phyloP scores from a whole-genome alignment of 2,113 vertebrate species.

The Myrmophylax atrothorax region DNA sequence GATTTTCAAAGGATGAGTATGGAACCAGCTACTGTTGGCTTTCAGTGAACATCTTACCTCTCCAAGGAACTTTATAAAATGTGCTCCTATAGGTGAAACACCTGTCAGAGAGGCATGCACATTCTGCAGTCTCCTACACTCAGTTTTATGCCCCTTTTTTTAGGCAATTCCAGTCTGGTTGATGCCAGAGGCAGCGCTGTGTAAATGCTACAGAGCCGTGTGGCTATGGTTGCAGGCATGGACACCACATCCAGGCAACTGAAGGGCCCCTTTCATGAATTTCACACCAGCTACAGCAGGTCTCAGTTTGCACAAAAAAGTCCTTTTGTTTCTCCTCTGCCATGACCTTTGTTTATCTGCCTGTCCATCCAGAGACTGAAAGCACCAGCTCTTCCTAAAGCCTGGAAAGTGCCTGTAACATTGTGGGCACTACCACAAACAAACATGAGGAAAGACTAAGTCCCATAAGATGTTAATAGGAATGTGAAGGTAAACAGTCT shows the following conservation, averaged over 20 bases:
- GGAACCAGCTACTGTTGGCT: background rate
- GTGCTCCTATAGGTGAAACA: background rate
- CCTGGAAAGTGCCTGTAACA: conserved; percentile 27
- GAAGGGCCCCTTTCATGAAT: background rate
- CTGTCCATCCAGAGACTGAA: conserved; percentile 8
- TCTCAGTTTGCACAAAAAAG: background rate
- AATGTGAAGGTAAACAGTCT: conserved; percentile 16
- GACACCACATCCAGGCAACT: background rate
- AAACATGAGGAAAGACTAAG: background rate
- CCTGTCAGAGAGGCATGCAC: background rate
- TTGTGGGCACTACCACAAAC: background rate
- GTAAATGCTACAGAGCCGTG: background rate
- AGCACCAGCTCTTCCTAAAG: conserved; percentile 2
- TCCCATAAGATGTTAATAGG: conserved; percentile 6
- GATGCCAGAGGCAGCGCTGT: background rate
- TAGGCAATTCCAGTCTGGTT: background rate
- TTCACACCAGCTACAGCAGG: background rate
- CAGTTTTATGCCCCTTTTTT: background rate
- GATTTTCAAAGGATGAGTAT: background rate
- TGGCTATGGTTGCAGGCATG: background rate
- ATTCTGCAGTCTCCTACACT: background rate
- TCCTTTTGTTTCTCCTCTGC: background rate
- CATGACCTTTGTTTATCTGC: conserved; percentile 21
- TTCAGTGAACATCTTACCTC: background rate
- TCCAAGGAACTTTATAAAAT: background rate